Evolutionary conservation across 2,888 invertebrate species (phyloP).

Genomic region (Teleiodes luculella): DNA sequence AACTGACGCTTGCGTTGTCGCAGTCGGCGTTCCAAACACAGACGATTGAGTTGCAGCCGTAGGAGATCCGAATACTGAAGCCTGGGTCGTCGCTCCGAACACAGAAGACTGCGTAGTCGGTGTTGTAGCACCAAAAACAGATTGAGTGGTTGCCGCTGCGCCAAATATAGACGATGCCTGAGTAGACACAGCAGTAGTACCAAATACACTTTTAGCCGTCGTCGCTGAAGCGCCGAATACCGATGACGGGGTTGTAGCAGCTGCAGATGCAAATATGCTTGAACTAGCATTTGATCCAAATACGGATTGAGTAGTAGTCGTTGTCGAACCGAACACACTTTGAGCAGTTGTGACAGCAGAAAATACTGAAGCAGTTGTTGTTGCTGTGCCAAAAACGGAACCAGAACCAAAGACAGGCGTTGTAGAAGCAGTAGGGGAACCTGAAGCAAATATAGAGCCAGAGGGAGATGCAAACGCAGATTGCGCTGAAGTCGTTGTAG

Average conservation of each 20-base stretch:
- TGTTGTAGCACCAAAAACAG: conserved; percentile 25
- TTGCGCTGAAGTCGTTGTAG: conserved; percentile 21
- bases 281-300: conserved; percentile 36
- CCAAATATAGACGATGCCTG: conserved; percentile 32
- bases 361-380: conserved; percentile 31
- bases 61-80: conserved; percentile 36
- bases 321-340: conserved; percentile 22
- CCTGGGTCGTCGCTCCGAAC: conserved; percentile 31
- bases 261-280: conserved; percentile 38
- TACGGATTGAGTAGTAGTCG: conserved; percentile 32
- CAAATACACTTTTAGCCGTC: conserved; percentile 31
- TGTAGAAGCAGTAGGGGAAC: conserved; percentile 8
- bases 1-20: conserved; percentile 36
- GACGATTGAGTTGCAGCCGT: conserved; percentile 29
- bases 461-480: conserved; percentile 5
- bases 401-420: conserved; percentile 25
- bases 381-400: conserved; percentile 22
- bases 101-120: conserved; percentile 30
- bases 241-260: conserved; percentile 35
- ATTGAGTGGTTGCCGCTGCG: conserved; percentile 26
- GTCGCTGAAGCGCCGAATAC: conserved; percentile 34
- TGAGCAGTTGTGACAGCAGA: conserved; percentile 23
- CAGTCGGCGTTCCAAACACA: conserved; percentile 29
- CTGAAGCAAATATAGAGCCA: neutral
- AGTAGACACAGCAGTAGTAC: conserved; percentile 24